These are phyloP conservation scores for Agriopis leucophaearia DNA, from an alignment of 2,888 invertebrate species.

Conservation along the genomic window DNA sequence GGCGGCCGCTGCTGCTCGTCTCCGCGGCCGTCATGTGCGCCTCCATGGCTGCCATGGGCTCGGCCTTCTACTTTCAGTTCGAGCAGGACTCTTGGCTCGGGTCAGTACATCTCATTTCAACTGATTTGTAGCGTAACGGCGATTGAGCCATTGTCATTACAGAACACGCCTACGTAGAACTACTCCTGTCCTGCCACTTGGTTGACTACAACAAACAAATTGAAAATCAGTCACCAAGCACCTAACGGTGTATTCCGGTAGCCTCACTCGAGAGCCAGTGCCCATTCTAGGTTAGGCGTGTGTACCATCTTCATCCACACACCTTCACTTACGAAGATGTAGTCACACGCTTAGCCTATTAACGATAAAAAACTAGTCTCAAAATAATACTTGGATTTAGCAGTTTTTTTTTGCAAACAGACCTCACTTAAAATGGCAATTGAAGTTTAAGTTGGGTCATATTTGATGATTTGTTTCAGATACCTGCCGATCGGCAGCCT, in stretches of 20 bases:
- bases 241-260: too few relatives aligned
- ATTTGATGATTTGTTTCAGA: slow-evolving; percentile 52
- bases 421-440: too few relatives aligned
- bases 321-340: too few relatives aligned
- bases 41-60: slow-evolving; percentile 84
- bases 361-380: too few relatives aligned
- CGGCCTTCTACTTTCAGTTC: slow-evolving; percentile 82
- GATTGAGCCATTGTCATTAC: too few relatives aligned
- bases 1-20: slow-evolving; percentile 86
- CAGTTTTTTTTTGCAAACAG: background rate
- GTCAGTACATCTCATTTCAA: slow-evolving; percentile 54
- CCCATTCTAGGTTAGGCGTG: too few relatives aligned
- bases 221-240: background rate
- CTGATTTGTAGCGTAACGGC: background rate
- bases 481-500: slow-evolving; percentile 86
- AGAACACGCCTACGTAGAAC: too few relatives aligned
- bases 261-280: too few relatives aligned
- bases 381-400: background rate
- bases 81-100: slow-evolving; percentile 73
- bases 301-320: too few relatives aligned
- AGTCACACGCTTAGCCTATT: too few relatives aligned
- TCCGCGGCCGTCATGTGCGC: slow-evolving; percentile 85
- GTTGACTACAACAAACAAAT: too few relatives aligned
- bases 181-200: too few relatives aligned
- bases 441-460: background rate